Evolutionary conservation across 2,797 vertebrate species (phyloP).

Genomic region (Philypnodon macrostomus): DNA sequence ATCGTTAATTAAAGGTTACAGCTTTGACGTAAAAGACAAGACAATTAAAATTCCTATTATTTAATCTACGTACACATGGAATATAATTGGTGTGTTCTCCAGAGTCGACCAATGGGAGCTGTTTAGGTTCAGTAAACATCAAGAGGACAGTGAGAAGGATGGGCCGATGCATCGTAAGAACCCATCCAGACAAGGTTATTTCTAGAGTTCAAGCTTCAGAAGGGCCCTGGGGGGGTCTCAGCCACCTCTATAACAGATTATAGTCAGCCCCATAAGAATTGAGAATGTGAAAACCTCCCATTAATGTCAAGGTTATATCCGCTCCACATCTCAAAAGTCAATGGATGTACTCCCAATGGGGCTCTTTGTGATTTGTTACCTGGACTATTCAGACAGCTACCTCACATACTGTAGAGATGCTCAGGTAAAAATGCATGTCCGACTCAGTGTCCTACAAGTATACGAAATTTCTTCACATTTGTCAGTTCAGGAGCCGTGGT

Average conservation of each 20-base stretch:
- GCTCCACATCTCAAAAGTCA: constrained; percentile 60
- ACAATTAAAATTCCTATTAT: constrained; percentile 78
- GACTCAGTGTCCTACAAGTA: constrained; percentile 1
- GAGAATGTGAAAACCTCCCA: constrained; percentile 59
- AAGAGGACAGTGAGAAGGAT: constrained; percentile 30
- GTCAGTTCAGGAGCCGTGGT: not conserved
- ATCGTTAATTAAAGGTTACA: constrained; percentile 77
- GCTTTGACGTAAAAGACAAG: constrained; percentile 75
- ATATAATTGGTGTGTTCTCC: constrained; percentile 63
- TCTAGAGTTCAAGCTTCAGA: constrained; percentile 52
- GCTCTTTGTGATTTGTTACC: constrained; percentile 58
- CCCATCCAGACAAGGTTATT: constrained; percentile 61
- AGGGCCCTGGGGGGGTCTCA: constrained; percentile 45
- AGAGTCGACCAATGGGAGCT: constrained; percentile 47
- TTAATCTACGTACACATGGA: constrained; percentile 66
- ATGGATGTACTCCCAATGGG: constrained; percentile 43
- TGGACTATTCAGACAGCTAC: constrained; percentile 36
- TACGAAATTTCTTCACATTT: constrained; percentile 8
- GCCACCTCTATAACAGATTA: constrained; percentile 64
- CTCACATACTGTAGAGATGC: constrained; percentile 17
- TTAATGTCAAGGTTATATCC: constrained; percentile 67
- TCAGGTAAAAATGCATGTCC: no score
- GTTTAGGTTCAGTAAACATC: constrained; percentile 56
- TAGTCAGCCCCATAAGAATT: constrained; percentile 51
- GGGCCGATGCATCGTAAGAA: no score